These are phyloP conservation scores for Sparus aurata DNA, from an alignment of 2,797 vertebrate species.

Conservation along the genomic window DNA sequence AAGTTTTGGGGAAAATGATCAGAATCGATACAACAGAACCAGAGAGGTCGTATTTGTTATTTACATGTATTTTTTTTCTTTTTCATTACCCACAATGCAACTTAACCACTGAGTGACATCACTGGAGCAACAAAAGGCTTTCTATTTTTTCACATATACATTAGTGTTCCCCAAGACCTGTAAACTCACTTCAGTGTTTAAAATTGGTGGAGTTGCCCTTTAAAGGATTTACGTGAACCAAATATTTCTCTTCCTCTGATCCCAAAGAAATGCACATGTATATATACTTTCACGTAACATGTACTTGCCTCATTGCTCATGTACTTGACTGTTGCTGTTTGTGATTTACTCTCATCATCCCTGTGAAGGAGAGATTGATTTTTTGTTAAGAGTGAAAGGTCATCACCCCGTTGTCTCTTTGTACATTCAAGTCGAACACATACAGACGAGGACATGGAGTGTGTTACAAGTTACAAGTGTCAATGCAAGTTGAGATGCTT, in stretches of 20 bases:
- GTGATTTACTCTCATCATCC: constrained; percentile 27
- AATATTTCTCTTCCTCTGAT: constrained; percentile 53
- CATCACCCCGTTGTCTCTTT: constrained; percentile 3
- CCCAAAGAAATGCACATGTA: constrained; percentile 77
- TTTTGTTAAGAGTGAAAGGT: constrained; percentile 7
- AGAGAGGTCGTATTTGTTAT: too few species aligned
- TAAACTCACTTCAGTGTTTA: too few species aligned
- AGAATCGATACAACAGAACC: too few species aligned
- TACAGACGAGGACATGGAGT: constrained; percentile 19
- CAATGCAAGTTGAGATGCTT: constrained; percentile 36
- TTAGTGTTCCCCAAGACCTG: too few species aligned
- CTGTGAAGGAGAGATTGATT: constrained; percentile 18
- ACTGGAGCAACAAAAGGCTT: too few species aligned
- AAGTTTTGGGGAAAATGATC: too few species aligned
- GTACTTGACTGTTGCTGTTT: constrained; percentile 73
- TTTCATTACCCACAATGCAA: too few species aligned
- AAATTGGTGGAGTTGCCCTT: too few species aligned
- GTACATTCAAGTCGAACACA: constrained; percentile 25
- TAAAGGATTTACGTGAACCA: constrained; percentile 43
- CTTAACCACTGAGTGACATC: too few species aligned
- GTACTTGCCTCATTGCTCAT: constrained; percentile 69
- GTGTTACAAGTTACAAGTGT: constrained; percentile 23
- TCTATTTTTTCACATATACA: too few species aligned
- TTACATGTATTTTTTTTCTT: too few species aligned
- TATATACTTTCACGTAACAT: constrained; percentile 61